phyloP scores from a whole-genome alignment of 2,888 invertebrate genomes.

The Hirtodrosophila trivittata region DNA sequence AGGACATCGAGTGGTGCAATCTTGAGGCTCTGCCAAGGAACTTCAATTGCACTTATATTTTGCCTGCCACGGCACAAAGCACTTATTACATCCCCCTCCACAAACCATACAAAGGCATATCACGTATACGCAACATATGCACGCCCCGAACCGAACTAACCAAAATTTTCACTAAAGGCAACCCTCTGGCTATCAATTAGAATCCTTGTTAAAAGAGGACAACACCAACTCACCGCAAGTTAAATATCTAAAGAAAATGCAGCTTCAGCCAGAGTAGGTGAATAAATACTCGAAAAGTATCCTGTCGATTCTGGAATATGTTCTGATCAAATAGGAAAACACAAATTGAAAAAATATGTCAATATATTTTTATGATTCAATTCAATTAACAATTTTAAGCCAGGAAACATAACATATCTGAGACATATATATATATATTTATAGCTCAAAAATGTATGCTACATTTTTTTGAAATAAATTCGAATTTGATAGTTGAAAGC shows the following conservation, averaged over 20 bases:
- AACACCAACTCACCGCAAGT: neutral
- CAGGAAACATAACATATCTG: too few species aligned
- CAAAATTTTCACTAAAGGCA: constrained; percentile 27
- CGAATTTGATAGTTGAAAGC: too few species aligned
- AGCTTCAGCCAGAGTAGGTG: too few species aligned
- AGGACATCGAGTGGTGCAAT: constrained; percentile 72
- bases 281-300: too few species aligned
- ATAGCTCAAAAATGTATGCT: neutral
- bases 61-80: constrained; percentile 41
- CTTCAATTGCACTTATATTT: constrained; percentile 77
- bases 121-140: constrained; percentile 59
- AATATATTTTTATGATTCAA: too few species aligned
- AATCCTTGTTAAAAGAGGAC: constrained; percentile 37
- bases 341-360: too few species aligned
- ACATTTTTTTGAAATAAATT: neutral
- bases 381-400: too few species aligned
- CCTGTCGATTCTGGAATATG: too few species aligned
- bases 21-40: constrained; percentile 62
- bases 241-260: too few species aligned
- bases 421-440: too few species aligned
- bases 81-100: constrained; percentile 39
- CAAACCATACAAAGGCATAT: constrained; percentile 29
- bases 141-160: constrained; percentile 7
- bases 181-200: constrained; percentile 51
- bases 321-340: too few species aligned